Conservation (phyloP, 2,797 vertebrate species). For the Dendrocincla tyrannina region DNA sequence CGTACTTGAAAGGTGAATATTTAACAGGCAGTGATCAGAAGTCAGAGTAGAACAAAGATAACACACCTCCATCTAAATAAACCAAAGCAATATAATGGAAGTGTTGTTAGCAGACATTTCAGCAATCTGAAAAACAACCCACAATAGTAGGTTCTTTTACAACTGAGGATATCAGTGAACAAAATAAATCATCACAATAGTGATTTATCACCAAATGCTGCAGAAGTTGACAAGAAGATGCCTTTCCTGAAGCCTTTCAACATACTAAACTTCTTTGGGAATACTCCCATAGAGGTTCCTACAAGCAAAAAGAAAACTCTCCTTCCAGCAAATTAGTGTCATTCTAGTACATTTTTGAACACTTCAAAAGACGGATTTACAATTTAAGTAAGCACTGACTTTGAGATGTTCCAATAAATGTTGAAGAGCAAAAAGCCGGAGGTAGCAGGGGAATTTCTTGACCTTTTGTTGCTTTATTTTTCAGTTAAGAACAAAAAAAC, state of each 20-base stretch:
- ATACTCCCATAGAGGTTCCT: neutral
- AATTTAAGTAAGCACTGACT: constrained; percentile 18
- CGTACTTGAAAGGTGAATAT: neutral
- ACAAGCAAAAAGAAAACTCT: neutral
- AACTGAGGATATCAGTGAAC: constrained; percentile 25
- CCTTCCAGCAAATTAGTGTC: neutral
- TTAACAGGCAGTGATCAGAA: neutral
- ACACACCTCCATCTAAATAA: neutral
- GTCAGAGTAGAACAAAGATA: neutral
- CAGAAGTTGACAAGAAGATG: constrained; percentile 47
- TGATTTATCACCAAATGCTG: neutral
- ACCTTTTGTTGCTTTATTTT: neutral
- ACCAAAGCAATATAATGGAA: neutral
- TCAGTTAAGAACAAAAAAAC: neutral
- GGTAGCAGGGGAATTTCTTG: neutral
- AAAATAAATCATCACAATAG: constrained; percentile 26
- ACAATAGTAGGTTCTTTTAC: neutral
- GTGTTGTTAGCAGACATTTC: constrained; percentile 26
- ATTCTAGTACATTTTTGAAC: neutral
- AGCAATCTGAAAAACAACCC: constrained; percentile 1
- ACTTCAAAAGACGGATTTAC: neutral
- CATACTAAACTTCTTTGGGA: constrained; percentile 2
- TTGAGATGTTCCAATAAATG: neutral
- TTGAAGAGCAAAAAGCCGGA: neutral
- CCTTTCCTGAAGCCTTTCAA: constrained; percentile 41